Evolutionary conservation across 2,113 vertebrate genomes (phyloP), one percentile per base, ranked within the genome.

Genomic region (Formicarius rufipectus): DNA sequence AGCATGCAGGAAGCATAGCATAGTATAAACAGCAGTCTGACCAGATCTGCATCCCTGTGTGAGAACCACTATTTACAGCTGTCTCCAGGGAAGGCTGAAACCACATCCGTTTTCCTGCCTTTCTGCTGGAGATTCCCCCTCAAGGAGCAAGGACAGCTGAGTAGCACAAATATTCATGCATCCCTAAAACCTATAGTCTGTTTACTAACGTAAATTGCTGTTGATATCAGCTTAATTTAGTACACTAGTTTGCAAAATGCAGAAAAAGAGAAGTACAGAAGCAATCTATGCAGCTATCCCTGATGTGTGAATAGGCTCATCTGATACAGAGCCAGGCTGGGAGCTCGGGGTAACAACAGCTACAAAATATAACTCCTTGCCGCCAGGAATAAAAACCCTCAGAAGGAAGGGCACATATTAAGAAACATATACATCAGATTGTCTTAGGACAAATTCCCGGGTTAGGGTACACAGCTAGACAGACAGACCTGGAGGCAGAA

Each of bases 41-140:
- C 30, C 78, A 89, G 66, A 75, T 55, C 78, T 0, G 0, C 84
- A 93, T 81, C 39, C 68, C 22, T 74, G 14, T 52, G 40, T 81
- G 80, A 93, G 88, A 90, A 62, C 35, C 4, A 5, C 2, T 47
- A 50, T 58, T 73, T 50, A 66, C 1, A 0, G 33, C 7, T 88
- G 55, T 77, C 92, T 88, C 88, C 52, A 80, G 59, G 86, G 92
- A 86, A 52, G 47, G 59, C 47, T 89, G 76, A 92, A 94, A 80
- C 58, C 87, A 90, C 92, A 88, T 92, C 79, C 9, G 9, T 71
- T 95, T 94, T 93, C 83, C 68, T 86, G 76, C 68, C 30, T 86
- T 92, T 92, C 86, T 89, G 76, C 45, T 59, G 39, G 49, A 94
- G 50, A 59, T 74, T 42, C 58, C 40, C 45, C 31, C 21, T 18